Conservation (phyloP, 2,113 vertebrate species). For the Cinclus cinclus region DNA sequence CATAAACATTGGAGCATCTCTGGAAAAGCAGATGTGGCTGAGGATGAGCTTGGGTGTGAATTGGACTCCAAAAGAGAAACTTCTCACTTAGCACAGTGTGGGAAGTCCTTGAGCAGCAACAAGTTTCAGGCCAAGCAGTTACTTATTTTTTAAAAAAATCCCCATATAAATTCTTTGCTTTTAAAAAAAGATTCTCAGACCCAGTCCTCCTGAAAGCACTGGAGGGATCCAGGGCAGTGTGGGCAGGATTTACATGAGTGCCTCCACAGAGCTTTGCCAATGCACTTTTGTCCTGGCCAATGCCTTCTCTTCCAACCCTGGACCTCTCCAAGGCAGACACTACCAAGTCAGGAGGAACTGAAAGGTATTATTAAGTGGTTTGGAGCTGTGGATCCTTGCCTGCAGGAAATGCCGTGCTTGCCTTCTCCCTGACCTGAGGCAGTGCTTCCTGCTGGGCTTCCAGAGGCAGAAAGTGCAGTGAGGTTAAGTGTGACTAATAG, state of each 20-base stretch:
- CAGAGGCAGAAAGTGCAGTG: not conserved
- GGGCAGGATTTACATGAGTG: constrained; percentile 26
- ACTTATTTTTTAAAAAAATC: not conserved
- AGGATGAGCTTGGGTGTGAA: not conserved
- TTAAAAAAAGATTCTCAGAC: not conserved
- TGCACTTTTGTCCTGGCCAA: constrained; percentile 25
- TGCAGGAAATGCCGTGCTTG: constrained; percentile 54
- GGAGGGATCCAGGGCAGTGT: not conserved
- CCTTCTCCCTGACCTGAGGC: not conserved
- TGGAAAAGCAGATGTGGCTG: not conserved
- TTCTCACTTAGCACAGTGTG: not conserved
- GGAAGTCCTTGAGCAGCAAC: not conserved
- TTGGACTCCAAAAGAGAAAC: not conserved
- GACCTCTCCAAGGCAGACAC: constrained; percentile 16
- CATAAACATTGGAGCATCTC: not conserved
- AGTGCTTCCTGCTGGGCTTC: not conserved
- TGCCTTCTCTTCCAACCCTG: constrained; percentile 10
- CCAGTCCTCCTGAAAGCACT: not conserved
- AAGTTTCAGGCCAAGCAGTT: constrained; percentile 1
- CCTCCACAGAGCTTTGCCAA: constrained; percentile 28
- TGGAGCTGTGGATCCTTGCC: constrained; percentile 39
- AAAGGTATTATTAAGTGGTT: constrained; percentile 53
- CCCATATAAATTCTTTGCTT: constrained; percentile 31
- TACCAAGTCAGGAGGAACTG: constrained; percentile 34
- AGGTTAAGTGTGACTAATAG: not conserved